These are phyloP conservation scores for Agrochola circellaris DNA, from an alignment of 2,888 invertebrate genomes.

Conservation along the genomic window DNA sequence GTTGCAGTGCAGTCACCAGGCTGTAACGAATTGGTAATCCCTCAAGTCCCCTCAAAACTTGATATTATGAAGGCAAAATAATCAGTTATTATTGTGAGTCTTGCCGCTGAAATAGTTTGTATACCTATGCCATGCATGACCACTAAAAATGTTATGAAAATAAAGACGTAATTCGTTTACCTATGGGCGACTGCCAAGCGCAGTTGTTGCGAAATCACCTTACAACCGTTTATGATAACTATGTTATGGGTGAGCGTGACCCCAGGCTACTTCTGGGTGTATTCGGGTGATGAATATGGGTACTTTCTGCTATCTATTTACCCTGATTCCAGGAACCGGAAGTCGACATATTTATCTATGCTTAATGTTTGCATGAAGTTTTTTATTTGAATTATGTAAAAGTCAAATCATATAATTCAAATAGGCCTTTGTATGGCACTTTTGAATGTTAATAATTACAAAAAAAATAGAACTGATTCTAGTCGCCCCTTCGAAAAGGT, in stretches of 20 bases:
- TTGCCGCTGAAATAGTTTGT: constrained; percentile 31
- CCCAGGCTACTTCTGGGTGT: neutral
- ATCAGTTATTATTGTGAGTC: constrained; percentile 8
- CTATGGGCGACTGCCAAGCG: constrained; percentile 13
- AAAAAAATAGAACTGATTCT: too few relatives aligned
- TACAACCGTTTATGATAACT: constrained; percentile 7
- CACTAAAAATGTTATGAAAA: constrained; percentile 56
- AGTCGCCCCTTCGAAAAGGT: too few relatives aligned
- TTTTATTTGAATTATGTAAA: too few relatives aligned
- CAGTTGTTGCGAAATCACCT: constrained; percentile 33
- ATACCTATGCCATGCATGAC: constrained; percentile 13
- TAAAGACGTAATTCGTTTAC: constrained; percentile 26
- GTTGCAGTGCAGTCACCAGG: constrained; percentile 1
- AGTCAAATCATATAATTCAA: too few relatives aligned
- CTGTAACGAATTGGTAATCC: constrained; percentile 13
- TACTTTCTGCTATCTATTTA: neutral
- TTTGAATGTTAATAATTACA: too few relatives aligned
- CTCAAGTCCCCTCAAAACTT: neutral
- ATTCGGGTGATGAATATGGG: neutral
- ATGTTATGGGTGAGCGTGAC: constrained; percentile 5
- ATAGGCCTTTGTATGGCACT: too few relatives aligned
- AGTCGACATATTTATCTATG: neutral
- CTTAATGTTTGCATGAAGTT: too few relatives aligned
- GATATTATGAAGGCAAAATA: neutral
- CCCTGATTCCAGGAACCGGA: neutral